A percentile compares a stretch with the other conserved stretches of the same genome.
These are phyloP conservation scores for Cephalopholis sonnerati DNA, from an alignment of 2,113 vertebrate genomes.

Conservation along the genomic window DNA sequence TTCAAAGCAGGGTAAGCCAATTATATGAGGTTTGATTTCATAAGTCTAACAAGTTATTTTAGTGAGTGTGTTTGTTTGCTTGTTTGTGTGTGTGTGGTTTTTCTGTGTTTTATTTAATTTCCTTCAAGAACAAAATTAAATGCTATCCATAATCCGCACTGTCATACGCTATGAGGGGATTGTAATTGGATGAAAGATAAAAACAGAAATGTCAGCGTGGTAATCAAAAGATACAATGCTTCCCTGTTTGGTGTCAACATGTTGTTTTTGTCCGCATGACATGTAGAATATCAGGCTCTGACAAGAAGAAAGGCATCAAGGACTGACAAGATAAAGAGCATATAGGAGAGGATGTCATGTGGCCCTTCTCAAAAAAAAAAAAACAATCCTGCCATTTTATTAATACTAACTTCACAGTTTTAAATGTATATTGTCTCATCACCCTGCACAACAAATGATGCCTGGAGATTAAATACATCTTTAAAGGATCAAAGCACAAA, in stretches of 20 bases:
- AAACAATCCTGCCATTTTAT: not conserved
- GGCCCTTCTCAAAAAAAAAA: not conserved
- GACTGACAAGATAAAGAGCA: not conserved
- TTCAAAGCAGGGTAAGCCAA: slow-evolving; percentile 62
- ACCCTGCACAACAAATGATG: not conserved
- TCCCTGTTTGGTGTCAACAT: not conserved
- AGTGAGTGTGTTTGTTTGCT: slow-evolving; percentile 37
- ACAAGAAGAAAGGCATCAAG: not conserved
- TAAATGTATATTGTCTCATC: not conserved
- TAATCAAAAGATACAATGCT: slow-evolving; percentile 2
- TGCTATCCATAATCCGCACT: slow-evolving; percentile 28
- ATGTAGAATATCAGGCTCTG: not conserved
- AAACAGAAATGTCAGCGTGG: slow-evolving; percentile 24
- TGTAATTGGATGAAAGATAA: slow-evolving; percentile 48
- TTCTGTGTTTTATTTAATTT: not conserved
- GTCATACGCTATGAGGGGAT: slow-evolving; percentile 32
- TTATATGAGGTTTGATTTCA: slow-evolving; percentile 71
- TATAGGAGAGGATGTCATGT: no score
- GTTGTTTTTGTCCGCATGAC: not conserved
- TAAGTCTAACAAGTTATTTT: slow-evolving; percentile 59
- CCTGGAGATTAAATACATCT: not conserved
- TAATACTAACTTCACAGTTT: not conserved
- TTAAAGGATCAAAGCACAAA: not conserved
- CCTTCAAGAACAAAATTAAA: slow-evolving; percentile 56
- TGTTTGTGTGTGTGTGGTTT: slow-evolving; percentile 20